These are phyloP conservation scores for Acleris literana DNA, from an alignment of 2,888 invertebrate species.

Conservation along the genomic window DNA sequence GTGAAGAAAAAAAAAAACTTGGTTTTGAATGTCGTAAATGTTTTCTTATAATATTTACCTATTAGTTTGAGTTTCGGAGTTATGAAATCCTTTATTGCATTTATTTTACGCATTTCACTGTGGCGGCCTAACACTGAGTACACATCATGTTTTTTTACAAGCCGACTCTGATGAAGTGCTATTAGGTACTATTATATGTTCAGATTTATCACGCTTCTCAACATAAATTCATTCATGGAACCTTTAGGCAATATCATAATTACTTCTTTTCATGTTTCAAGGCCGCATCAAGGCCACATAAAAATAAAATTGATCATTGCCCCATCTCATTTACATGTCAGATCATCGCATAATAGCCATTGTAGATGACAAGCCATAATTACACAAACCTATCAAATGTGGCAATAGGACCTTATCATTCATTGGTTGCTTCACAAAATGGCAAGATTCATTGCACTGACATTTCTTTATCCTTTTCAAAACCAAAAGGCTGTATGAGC, in stretches of 20 bases:
- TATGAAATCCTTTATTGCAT: too few relatives aligned
- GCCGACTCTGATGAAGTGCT: too few relatives aligned
- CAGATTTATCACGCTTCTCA: too few relatives aligned
- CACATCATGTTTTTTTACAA: too few relatives aligned
- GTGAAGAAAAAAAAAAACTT: too few relatives aligned
- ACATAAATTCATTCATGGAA: background rate
- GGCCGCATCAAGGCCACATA: conserved; percentile 18
- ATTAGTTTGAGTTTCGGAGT: too few relatives aligned
- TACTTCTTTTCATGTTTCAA: conserved; percentile 4
- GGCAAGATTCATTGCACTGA: conserved; percentile 31
- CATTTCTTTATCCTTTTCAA: conserved; percentile 23
- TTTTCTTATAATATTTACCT: too few relatives aligned
- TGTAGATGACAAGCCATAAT: conserved; percentile 19
- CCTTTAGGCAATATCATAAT: background rate
- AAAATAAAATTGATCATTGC: conserved; percentile 22
- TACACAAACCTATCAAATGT: conserved; percentile 16
- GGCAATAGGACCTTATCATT: conserved; percentile 18
- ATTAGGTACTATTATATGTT: too few relatives aligned
- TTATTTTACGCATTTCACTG: too few relatives aligned
- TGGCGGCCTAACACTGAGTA: too few relatives aligned
- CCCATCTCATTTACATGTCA: conserved; percentile 18
- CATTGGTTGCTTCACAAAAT: conserved; percentile 27
- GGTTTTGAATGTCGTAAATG: too few relatives aligned
- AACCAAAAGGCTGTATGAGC: too few relatives aligned
- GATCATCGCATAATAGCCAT: conserved; percentile 24